Conservation (phyloP, 2,113 vertebrate genomes). For the Calyptommatus sinebrachiatus region DNA sequence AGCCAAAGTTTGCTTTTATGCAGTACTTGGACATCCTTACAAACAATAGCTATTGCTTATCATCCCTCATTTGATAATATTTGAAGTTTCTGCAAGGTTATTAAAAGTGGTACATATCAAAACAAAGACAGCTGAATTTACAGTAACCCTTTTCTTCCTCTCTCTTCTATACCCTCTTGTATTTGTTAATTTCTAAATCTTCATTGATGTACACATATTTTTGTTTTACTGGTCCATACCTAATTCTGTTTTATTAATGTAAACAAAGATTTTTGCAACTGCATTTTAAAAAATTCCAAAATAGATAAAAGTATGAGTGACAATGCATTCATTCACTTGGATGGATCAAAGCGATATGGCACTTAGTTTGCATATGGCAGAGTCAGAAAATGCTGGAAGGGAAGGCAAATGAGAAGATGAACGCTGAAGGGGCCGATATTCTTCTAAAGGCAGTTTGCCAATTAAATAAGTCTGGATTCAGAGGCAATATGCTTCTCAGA, state of each 20-base stretch:
- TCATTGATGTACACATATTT: not conserved
- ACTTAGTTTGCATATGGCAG: not conserved
- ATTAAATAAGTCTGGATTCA: not conserved
- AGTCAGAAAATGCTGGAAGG: not conserved
- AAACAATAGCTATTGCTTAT: not conserved
- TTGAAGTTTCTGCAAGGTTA: slow-evolving; percentile 60
- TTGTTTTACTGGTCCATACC: no score
- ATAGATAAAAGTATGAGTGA: not conserved
- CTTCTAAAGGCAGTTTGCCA: not conserved
- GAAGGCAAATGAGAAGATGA: not conserved
- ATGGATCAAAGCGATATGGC: not conserved
- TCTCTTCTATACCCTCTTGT: slow-evolving; percentile 41
- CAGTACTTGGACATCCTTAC: no score
- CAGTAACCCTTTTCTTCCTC: slow-evolving; percentile 63
- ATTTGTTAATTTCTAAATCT: not conserved
- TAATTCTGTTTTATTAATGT: not conserved
- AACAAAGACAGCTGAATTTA: slow-evolving; percentile 62
- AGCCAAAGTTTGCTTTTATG: no score
- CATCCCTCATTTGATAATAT: slow-evolving; percentile 55
- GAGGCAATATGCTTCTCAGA: not conserved
- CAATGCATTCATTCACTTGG: not conserved
- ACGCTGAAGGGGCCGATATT: not conserved
- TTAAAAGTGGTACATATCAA: slow-evolving; percentile 59
- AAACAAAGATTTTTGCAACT: not conserved
- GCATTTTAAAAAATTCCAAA: not conserved